Percentiles rank a stretch among this genome's conserved stretches.
These are phyloP conservation scores for Lophotriccus pileatus DNA, from an alignment of 2,797 vertebrate species.

Conservation along the genomic window DNA sequence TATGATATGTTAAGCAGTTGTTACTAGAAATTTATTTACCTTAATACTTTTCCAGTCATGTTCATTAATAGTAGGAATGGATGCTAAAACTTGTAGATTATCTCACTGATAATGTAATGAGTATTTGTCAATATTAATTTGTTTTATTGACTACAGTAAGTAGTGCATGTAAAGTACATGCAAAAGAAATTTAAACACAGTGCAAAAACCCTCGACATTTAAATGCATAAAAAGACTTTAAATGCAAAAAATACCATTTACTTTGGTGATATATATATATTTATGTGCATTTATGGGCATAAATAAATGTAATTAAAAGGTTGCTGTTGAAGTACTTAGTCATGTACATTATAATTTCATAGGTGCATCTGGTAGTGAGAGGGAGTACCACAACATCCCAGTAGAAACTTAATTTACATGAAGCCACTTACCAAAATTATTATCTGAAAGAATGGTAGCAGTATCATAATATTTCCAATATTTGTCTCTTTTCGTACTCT, in stretches of 20 bases:
- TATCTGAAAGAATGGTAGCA: not conserved
- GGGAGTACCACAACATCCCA: not conserved
- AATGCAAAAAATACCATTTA: not conserved
- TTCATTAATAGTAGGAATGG: not conserved
- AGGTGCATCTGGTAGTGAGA: not conserved
- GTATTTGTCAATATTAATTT: not conserved
- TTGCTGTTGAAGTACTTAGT: not conserved
- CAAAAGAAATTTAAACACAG: not conserved
- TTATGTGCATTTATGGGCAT: not conserved
- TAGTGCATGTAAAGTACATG: not conserved
- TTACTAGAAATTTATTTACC: not conserved
- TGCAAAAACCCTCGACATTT: not conserved
- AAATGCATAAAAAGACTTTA: not conserved
- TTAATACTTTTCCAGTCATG: not conserved
- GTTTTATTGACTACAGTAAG: not conserved
- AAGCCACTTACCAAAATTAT: not conserved
- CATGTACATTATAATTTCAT: not conserved
- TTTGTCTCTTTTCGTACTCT: not conserved
- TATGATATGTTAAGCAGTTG: not conserved
- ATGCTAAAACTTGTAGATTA: not conserved
- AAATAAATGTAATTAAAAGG: not conserved
- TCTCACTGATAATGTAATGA: not conserved
- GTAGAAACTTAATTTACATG: not conserved
- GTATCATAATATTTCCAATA: not conserved
- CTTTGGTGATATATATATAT: not conserved